Percentiles rank a stretch among this genome's conserved stretches.
These are phyloP conservation scores for Porites divaricata DNA, from an alignment of 92 coral and sea anemone genomes.

Conservation along the genomic window DNA sequence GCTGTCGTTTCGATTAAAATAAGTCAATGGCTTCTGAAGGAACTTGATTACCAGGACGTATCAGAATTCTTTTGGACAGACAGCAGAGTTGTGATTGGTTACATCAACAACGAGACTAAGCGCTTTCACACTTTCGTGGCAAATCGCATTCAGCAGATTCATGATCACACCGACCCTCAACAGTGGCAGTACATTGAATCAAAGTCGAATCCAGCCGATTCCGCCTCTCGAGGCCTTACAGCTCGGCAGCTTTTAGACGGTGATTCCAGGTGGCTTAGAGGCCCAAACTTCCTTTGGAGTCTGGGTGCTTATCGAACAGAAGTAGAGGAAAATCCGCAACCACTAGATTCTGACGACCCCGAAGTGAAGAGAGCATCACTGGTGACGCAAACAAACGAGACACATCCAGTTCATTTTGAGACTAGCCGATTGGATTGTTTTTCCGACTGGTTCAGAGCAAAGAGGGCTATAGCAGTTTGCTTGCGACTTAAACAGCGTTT, in stretches of 20 bases:
- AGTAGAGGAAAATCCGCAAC: neutral
- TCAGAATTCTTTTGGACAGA: neutral
- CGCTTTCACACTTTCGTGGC: no score
- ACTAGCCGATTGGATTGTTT: no score
- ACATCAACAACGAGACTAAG: no score
- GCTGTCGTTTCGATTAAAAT: no score
- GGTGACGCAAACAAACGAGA: no score
- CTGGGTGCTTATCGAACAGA: neutral
- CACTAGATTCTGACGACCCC: constrained; percentile 41
- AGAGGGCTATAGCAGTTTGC: no score
- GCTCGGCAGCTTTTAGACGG: constrained; percentile 12
- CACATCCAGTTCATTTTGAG: no score
- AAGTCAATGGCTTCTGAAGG: no score
- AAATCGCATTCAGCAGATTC: constrained; percentile 2
- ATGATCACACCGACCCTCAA: constrained; percentile 3
- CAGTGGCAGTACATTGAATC: constrained; percentile 31
- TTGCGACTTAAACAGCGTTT: no score
- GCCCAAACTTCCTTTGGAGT: constrained; percentile 16
- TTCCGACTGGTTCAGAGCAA: no score
- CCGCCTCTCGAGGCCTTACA: constrained; percentile 40
- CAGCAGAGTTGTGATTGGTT: no score
- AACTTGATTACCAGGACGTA: no score
- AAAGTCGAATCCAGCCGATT: constrained; percentile 46
- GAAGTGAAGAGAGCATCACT: constrained; percentile 22
- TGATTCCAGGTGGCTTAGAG: constrained; percentile 2